A percentile compares a stretch with the other conserved stretches of the same genome.
Evolutionary conservation across 2,113 vertebrate species (phyloP).

Genomic region (Epinephelus moara): DNA sequence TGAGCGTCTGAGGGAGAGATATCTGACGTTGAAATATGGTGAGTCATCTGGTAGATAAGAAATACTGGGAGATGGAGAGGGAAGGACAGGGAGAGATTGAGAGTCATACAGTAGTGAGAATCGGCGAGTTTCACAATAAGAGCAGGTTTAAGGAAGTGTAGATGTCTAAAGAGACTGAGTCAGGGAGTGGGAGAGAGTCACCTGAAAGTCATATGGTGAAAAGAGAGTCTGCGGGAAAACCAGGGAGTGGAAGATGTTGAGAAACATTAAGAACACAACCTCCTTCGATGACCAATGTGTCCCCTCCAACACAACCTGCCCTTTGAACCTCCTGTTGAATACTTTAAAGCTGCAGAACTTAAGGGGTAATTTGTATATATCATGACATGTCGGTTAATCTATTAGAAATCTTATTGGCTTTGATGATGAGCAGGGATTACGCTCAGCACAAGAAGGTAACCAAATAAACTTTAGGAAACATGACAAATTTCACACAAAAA

Average conservation of each 20-base stretch:
- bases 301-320: neutral
- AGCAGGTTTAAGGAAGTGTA: conserved; percentile 23
- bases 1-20: conserved; percentile 58
- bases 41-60: conserved; percentile 72
- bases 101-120: conserved; percentile 23
- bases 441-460: neutral
- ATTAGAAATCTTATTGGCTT: no score
- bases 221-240: neutral
- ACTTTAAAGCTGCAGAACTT: neutral
- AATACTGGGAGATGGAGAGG: conserved; percentile 46
- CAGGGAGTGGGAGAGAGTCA: conserved; percentile 13
- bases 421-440: neutral
- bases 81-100: neutral
- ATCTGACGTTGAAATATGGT: conserved; percentile 74
- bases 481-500: neutral
- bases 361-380: no score
- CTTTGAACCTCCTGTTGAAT: conserved; percentile 1
- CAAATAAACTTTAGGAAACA: no score
- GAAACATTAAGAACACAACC: conserved; percentile 27
- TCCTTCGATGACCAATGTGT: no score
- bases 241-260: neutral
- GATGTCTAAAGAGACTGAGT: conserved; percentile 22
- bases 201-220: conserved; percentile 10
- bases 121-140: conserved; percentile 34
- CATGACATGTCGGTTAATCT: no score